Base-by-base conservation (phyloP, 2,797 vertebrate species). In the Epinephelus awoara region DNA sequence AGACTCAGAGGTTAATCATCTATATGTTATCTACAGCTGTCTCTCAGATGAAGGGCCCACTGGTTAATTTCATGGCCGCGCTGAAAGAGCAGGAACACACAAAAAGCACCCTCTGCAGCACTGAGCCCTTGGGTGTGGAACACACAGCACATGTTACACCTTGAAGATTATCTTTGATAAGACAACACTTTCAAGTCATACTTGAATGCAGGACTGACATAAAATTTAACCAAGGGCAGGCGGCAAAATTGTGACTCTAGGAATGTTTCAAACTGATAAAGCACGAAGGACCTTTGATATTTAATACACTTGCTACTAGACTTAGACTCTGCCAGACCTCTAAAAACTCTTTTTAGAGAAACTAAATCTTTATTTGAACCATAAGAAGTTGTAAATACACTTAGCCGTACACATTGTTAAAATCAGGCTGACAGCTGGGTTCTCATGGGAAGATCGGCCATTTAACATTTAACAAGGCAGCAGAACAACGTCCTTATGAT, bases 81-180 rank as follows among this genome's bases (percentile, higher is more conserved):
- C 55, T 52, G 57, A 44, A 14, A 59, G 69, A 79, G 83, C 77
- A 44, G 56, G 47, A 87, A 73, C 38, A 66, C 68, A 57, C 38
- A 27, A 62, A 34, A 75, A 50, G 25, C 58, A 25, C 67, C 67
- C 59, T 83, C 67, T 79, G 38, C 51, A n/a, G 58, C 49, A 7
- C 13, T 0, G 27, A 87, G 89, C 82, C 86, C 90, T 92, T 92
- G 89, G 81, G 57, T 23, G 63, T 5, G 75, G 84, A 91, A 91
- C 86, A 85, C 76, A 23, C 21, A 73, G 86, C 76, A 81, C 77
- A 79, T 70, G 29, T 67, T 62, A 84, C 78, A 77, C 83, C 74
- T 87, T 80, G 74, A 81, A 72, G 67, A 88, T 88, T 77, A 90
- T 80, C 75, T 80, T 50, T 46, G 85, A 90, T 77, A 73, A 78